Percentiles rank a stretch among this genome's conserved stretches.
Conservation (phyloP, 2,113 vertebrate species). For the Mobula hypostoma region DNA sequence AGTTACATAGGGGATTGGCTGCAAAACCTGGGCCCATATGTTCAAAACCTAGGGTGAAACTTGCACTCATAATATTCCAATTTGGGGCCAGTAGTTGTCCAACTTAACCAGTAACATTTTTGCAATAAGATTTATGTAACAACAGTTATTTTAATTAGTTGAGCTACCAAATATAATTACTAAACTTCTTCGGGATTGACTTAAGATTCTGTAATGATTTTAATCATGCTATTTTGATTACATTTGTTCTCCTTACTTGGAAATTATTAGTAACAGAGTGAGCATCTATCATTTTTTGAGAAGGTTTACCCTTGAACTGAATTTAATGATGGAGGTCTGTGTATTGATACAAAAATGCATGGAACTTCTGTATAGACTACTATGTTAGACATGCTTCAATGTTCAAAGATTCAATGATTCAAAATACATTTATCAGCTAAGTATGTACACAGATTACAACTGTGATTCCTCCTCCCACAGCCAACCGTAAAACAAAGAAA, state of each 20-base stretch:
- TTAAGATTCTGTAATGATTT: not conserved
- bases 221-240: not conserved
- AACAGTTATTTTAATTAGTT: not conserved
- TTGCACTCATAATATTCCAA: not conserved
- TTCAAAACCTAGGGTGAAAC: not conserved
- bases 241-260: not conserved
- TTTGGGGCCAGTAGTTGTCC: not conserved
- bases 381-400: not conserved
- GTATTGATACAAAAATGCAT: not conserved
- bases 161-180: not conserved
- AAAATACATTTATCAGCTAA: not conserved
- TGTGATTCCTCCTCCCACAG: no score
- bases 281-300: not conserved
- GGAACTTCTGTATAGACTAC: not conserved
- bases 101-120: not conserved
- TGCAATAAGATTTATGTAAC: not conserved
- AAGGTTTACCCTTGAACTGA: not conserved
- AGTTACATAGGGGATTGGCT: no score
- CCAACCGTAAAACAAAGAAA: no score
- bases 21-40: no score
- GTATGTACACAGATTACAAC: no score
- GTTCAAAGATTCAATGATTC: not conserved
- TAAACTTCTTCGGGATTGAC: not conserved
- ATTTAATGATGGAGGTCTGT: not conserved
- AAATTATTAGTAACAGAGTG: not conserved